A percentile compares a stretch with the other conserved stretches of the same genome.
phyloP scores from a whole-genome alignment of 2,797 vertebrate species.

The Halcyon smyrnensis region DNA sequence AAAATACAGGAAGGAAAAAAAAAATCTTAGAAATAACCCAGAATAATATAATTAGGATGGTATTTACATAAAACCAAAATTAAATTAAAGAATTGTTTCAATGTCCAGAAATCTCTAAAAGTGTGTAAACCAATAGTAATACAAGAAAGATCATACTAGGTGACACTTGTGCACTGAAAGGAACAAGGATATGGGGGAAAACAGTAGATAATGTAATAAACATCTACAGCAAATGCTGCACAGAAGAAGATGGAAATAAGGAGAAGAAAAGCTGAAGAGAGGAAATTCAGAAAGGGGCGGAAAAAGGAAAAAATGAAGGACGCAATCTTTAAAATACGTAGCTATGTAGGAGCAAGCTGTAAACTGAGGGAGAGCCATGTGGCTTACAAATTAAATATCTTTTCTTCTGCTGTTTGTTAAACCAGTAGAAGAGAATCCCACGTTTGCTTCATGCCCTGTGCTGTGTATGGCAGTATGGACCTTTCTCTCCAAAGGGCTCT shows the following conservation, averaged over 20 bases:
- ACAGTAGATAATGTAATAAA: not conserved
- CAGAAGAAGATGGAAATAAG: not conserved
- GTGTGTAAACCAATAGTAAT: not conserved
- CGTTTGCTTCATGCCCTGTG: not conserved
- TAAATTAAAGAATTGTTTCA: not conserved
- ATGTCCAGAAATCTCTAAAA: not conserved
- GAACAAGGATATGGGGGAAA: not conserved
- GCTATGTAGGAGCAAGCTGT: not conserved
- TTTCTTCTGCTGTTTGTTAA: not conserved
- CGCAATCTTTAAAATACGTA: not conserved
- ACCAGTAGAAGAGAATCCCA: not conserved
- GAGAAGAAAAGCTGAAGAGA: not conserved
- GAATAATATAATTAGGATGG: not conserved
- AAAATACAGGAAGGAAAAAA: not conserved
- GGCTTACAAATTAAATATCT: not conserved
- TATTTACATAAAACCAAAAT: constrained; percentile 9
- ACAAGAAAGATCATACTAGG: not conserved
- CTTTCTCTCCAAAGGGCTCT: not conserved
- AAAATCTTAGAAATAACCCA: not conserved
- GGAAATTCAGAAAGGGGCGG: not conserved
- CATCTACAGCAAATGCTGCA: not conserved
- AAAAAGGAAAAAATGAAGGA: not conserved
- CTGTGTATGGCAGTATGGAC: not conserved
- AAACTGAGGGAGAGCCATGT: not conserved
- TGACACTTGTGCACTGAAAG: not conserved